phyloP scores from a whole-genome alignment of 2,888 invertebrate genomes.

The Xanthia icteritia region DNA sequence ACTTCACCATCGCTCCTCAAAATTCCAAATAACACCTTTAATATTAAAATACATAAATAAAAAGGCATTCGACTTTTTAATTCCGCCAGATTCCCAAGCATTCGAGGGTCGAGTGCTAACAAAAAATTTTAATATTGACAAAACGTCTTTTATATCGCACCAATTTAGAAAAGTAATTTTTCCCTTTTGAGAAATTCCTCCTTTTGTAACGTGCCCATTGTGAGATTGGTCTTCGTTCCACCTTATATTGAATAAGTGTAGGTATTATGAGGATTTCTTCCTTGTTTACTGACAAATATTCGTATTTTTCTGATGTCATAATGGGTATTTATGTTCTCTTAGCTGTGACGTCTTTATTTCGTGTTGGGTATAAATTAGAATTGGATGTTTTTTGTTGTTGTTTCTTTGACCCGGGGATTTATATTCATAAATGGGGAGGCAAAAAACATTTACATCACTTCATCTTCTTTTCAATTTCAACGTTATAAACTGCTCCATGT shows the following conservation, averaged over 20 bases:
- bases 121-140: slow-evolving; percentile 70
- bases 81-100: slow-evolving; percentile 57
- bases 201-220: slow-evolving; percentile 66
- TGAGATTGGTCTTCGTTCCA: slow-evolving; percentile 61
- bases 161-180: slow-evolving; percentile 73
- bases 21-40: slow-evolving; percentile 58
- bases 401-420: background rate
- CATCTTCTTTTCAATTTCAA: background rate
- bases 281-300: slow-evolving; percentile 61
- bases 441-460: background rate
- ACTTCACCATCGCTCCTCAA: slow-evolving; percentile 39
- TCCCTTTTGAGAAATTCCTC: slow-evolving; percentile 66
- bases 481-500: background rate
- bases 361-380: background rate
- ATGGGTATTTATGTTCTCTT: slow-evolving; percentile 31
- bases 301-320: slow-evolving; percentile 41
- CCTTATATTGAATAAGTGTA: slow-evolving; percentile 69
- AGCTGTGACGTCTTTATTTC: slow-evolving; percentile 7
- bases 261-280: slow-evolving; percentile 59
- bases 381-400: slow-evolving; percentile 5
- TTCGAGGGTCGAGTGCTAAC: slow-evolving; percentile 58
- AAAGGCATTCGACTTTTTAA: slow-evolving; percentile 63
- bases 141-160: slow-evolving; percentile 69
- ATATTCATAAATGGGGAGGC: background rate
- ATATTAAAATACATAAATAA: slow-evolving; percentile 66